Base-by-base conservation (phyloP, 2,797 vertebrate genomes). In the Tokudaia tokunoshimensis region DNA sequence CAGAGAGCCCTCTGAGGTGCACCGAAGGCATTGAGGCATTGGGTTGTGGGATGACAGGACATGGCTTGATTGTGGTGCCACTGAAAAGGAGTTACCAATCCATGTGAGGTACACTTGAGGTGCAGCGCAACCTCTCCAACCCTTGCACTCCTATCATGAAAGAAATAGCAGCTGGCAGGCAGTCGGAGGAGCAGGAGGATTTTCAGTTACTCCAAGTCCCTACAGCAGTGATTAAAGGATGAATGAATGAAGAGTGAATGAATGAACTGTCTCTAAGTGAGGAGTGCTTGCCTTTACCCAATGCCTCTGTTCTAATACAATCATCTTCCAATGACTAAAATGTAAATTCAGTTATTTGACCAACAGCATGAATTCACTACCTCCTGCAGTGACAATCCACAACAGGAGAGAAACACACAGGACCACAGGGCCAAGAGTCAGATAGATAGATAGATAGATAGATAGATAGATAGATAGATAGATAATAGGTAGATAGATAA, bases 111-210 rank as follows among this genome's bases (percentile, higher is more conserved):
- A 13, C 7, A 22, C 57, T 10, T 6, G 47, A 63, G 76, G 4
- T 47, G 29, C 0, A 52, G 22, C 22, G 11, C 12, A 0, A 0
- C 26, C 65, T 44, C 63, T 19, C 6, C 26, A 44, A 1, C 41
- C 17, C 12, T 5, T 14, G 4, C 44, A 31, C 17, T 47, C 1
- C 14, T 6, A 1, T 2, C 26, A 0, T 0, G 9, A 52, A 63
- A 50, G 34, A 59, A 14, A 37, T 1, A 52, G 44, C 15, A 22
- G 29, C 17, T 15, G 59, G 2, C 14, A 14, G 50, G 52, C 3
- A 14, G 24, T 8, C 41, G 31, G 34, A 37, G 6, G 9, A 6
- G 34, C 7, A 4, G 74, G 1, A n/a, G 55, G 47, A 14, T 65
- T 63, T 86, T 65, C 13, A 26, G 37, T 55, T 22, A 50, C n/a